These are phyloP conservation scores for Acrobasis repandana DNA, from an alignment of 2,888 invertebrate genomes.

Conservation along the genomic window DNA sequence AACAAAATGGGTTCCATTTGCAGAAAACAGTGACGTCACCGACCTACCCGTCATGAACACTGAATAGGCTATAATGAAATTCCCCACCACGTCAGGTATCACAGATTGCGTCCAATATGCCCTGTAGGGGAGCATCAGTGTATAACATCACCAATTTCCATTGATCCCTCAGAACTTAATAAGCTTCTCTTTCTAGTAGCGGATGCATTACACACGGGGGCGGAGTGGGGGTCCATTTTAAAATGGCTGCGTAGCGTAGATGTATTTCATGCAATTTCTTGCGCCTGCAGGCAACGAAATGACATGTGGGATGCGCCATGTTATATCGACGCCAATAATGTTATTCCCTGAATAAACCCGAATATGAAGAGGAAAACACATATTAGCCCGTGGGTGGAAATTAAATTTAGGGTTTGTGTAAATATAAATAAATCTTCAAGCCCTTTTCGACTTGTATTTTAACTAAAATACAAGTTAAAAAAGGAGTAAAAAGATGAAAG, in stretches of 20 bases:
- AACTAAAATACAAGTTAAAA: no score
- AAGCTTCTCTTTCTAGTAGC: slow-evolving; percentile 26
- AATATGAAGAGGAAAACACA: slow-evolving; percentile 44
- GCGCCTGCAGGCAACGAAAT: slow-evolving; percentile 70
- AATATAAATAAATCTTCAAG: no score
- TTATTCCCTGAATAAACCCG: slow-evolving; percentile 48
- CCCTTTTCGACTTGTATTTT: no score
- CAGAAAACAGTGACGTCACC: slow-evolving; percentile 39
- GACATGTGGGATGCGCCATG: slow-evolving; percentile 66
- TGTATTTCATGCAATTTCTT: slow-evolving; percentile 77
- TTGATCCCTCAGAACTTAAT: slow-evolving; percentile 40
- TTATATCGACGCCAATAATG: slow-evolving; percentile 68
- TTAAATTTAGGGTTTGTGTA: background rate
- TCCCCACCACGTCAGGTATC: slow-evolving; percentile 71
- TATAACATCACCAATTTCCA: slow-evolving; percentile 46
- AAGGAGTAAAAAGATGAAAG: no score
- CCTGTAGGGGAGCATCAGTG: slow-evolving; percentile 61
- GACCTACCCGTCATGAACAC: slow-evolving; percentile 58
- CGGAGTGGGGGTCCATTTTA: slow-evolving; percentile 37
- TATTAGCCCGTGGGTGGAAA: slow-evolving; percentile 3
- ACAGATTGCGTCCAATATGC: slow-evolving; percentile 75
- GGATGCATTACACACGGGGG: slow-evolving; percentile 27
- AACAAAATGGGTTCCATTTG: slow-evolving; percentile 1
- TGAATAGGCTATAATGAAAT: slow-evolving; percentile 75
- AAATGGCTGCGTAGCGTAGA: slow-evolving; percentile 52